Conservation (phyloP, 2,888 invertebrate species). For the Siphlonurus alternatus region DNA sequence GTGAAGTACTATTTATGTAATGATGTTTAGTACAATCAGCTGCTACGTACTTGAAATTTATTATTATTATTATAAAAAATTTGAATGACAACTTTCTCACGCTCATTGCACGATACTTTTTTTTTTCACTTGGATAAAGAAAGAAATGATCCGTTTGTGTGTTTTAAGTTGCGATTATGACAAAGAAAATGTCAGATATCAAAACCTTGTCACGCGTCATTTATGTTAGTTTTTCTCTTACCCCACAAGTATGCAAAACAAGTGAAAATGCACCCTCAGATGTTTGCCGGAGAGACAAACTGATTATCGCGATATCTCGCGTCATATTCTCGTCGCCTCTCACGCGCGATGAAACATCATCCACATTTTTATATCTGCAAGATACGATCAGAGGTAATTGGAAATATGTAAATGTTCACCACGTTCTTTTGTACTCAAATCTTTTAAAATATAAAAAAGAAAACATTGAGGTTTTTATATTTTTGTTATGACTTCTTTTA, state of each 20-base stretch:
- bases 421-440: neutral
- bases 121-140: neutral
- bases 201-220: neutral
- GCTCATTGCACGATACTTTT: neutral
- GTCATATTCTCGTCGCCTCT: neutral
- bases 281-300: neutral
- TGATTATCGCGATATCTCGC: neutral
- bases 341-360: too few species aligned
- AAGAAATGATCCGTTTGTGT: neutral
- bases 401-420: constrained; percentile 3
- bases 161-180: too few species aligned
- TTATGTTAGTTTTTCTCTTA: neutral
- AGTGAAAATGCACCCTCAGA: neutral
- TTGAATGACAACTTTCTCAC: too few species aligned
- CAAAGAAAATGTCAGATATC: too few species aligned
- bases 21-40: neutral
- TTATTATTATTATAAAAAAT: too few species aligned
- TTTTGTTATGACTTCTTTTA: neutral
- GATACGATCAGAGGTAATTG: constrained; percentile 3
- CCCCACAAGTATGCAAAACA: neutral
- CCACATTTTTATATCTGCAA: neutral
- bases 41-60: too few species aligned
- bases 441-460: neutral
- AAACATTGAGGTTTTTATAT: neutral
- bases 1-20: too few species aligned